These are phyloP conservation scores for Drymodes brunneopygia DNA, from an alignment of 2,113 vertebrate genomes.

Conservation along the genomic window DNA sequence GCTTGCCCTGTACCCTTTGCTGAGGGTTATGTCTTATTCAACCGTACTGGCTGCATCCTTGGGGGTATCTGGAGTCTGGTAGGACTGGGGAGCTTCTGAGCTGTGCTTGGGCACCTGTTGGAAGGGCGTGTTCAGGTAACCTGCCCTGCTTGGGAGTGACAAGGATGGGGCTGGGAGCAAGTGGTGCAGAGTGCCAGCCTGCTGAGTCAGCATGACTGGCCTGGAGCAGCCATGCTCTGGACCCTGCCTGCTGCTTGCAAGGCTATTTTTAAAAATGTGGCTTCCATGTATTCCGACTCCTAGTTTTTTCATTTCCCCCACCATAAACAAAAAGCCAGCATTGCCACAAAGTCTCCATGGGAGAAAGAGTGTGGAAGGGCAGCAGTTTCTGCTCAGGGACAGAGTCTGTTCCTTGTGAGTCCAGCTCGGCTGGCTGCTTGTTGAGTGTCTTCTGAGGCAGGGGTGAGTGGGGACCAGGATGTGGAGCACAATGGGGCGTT, in stretches of 20 bases:
- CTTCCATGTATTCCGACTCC: constrained; percentile 65
- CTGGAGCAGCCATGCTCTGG: constrained; percentile 50
- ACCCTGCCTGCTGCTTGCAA: constrained; percentile 45
- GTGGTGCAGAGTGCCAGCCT: not conserved
- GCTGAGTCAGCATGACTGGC: constrained; percentile 80
- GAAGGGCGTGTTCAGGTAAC: fast-evolving
- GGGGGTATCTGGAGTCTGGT: not conserved
- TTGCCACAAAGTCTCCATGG: not conserved
- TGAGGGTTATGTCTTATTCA: not conserved
- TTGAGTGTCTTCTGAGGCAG: fast-evolving
- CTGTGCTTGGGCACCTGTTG: not conserved
- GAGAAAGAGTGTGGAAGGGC: not conserved
- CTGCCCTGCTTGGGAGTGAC: not conserved
- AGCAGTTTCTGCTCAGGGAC: not conserved
- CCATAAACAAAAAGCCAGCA: not conserved
- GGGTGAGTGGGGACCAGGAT: not conserved
- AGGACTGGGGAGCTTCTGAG: not conserved
- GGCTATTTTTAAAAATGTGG: constrained; percentile 73
- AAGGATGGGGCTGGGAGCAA: not conserved
- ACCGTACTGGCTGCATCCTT: fast-evolving
- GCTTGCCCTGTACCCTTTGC: not conserved
- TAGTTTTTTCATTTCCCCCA: constrained; percentile 11
- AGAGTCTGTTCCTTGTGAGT: not conserved
- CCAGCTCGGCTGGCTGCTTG: not conserved
- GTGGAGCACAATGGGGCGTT: fast-evolving